A percentile compares a stretch with the other conserved stretches of the same genome.
Evolutionary conservation across 2,797 vertebrate species (phyloP).

Genomic region (Erethizon dorsatum): DNA sequence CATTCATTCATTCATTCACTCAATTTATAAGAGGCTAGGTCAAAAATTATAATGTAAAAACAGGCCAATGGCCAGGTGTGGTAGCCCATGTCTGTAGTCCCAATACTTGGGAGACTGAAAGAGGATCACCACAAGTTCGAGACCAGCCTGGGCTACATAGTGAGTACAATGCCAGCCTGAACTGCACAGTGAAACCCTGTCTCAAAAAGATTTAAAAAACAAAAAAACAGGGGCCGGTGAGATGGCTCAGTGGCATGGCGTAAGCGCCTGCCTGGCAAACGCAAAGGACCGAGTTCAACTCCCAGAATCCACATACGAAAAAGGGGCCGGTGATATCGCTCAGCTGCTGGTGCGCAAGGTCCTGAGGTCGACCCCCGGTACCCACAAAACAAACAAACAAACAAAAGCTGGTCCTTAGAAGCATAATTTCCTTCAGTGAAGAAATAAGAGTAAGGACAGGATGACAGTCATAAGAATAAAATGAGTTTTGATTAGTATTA

Average conservation of each 20-base stretch:
- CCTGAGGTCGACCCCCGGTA: too few relatives aligned
- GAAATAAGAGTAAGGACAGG: background rate
- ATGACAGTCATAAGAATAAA: background rate
- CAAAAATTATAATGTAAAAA: constrained; percentile 29
- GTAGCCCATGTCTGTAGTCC: background rate
- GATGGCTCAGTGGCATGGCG: too few relatives aligned
- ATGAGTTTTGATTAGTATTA: background rate
- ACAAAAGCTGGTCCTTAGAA: background rate
- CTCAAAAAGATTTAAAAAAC: too few relatives aligned
- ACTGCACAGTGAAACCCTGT: too few relatives aligned
- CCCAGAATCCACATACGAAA: too few relatives aligned
- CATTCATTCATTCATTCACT: background rate
- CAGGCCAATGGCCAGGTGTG: background rate
- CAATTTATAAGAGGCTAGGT: background rate
- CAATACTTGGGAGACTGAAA: background rate
- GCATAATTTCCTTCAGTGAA: background rate
- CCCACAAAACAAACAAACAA: background rate
- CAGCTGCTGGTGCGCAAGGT: too few relatives aligned
- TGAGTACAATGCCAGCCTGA: background rate
- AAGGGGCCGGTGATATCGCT: too few relatives aligned
- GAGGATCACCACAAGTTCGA: background rate
- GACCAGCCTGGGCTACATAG: background rate
- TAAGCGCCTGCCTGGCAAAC: too few relatives aligned
- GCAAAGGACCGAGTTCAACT: too few relatives aligned
- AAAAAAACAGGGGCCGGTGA: too few relatives aligned